Evolutionary conservation across 2,113 vertebrate species (phyloP).

Genomic region (Epinephelus fuscoguttatus): DNA sequence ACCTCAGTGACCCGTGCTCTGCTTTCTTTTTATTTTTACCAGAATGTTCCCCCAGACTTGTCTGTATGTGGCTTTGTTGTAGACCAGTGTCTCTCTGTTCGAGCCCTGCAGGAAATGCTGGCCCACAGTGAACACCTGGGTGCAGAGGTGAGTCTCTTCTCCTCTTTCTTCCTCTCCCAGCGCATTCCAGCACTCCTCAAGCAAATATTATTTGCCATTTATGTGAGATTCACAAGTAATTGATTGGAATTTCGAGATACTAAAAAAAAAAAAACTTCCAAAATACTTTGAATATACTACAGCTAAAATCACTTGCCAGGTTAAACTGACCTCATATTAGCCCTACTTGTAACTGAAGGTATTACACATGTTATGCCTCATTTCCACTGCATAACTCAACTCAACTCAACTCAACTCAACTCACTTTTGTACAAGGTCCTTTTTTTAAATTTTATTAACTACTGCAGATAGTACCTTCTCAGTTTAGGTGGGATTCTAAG

Average conservation of each 20-base stretch:
- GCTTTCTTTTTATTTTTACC: slow-evolving; percentile 17
- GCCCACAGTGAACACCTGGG: slow-evolving; percentile 64
- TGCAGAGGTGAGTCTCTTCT: slow-evolving; percentile 64
- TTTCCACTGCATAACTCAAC: too few relatives aligned
- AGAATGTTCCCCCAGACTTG: slow-evolving; percentile 86
- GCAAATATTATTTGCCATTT: neutral
- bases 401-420: too few relatives aligned
- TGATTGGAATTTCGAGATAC: neutral
- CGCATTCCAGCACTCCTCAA: neutral
- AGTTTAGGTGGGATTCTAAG: too few relatives aligned
- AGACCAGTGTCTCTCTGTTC: slow-evolving; percentile 83
- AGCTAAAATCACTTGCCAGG: neutral
- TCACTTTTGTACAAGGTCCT: too few relatives aligned
- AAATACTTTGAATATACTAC: neutral
- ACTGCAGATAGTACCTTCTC: too few relatives aligned
- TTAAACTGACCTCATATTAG: neutral
- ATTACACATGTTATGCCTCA: neutral
- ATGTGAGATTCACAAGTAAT: neutral
- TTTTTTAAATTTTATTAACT: too few relatives aligned
- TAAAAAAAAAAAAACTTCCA: too few relatives aligned
- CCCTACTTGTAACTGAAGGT: neutral
- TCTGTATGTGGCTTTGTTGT: slow-evolving; percentile 83
- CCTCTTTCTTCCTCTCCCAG: neutral
- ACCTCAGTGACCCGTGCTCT: neutral
- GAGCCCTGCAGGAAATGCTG: slow-evolving; percentile 85